Percentiles rank a stretch among this genome's conserved stretches.
Evolutionary conservation across 2,888 invertebrate genomes (phyloP).

Genomic region (Melinopterus prodromus): DNA sequence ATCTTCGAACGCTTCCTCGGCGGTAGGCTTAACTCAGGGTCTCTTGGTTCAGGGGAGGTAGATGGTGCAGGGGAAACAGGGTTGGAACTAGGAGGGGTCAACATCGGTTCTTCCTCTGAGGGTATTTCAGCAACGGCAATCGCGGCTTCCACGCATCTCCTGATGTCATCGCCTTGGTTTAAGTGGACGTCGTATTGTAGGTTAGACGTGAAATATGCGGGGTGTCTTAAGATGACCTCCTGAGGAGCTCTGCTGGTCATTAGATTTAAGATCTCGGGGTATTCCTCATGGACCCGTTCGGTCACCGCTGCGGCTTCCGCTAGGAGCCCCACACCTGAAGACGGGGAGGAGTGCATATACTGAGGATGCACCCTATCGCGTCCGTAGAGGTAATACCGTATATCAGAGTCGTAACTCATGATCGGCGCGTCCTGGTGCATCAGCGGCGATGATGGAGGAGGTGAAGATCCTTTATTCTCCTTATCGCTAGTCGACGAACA

Average conservation of each 20-base stretch:
- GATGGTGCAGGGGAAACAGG: slow-evolving; percentile 63
- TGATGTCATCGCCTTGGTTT: slow-evolving; percentile 64
- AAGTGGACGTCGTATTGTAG: slow-evolving; percentile 55
- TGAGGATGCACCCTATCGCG: slow-evolving; percentile 50
- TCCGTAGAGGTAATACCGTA: slow-evolving; percentile 54
- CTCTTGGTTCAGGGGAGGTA: slow-evolving; percentile 52
- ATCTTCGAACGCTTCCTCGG: slow-evolving; percentile 81
- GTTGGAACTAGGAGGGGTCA: slow-evolving; percentile 69
- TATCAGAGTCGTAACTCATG: slow-evolving; percentile 54
- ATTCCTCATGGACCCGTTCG: slow-evolving; percentile 56
- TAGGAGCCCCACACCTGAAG: slow-evolving; percentile 57
- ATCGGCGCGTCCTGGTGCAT: slow-evolving; percentile 45
- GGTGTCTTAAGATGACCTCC: slow-evolving; percentile 46
- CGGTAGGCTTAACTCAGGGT: slow-evolving; percentile 73
- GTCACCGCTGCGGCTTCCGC: slow-evolving; percentile 60
- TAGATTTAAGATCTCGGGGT: slow-evolving; percentile 52
- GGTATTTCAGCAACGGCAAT: slow-evolving; percentile 66
- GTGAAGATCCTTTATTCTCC: slow-evolving; percentile 60
- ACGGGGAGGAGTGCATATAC: slow-evolving; percentile 36
- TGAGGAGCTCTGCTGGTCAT: slow-evolving; percentile 51
- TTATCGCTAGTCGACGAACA: slow-evolving; percentile 61
- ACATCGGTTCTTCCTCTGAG: slow-evolving; percentile 62
- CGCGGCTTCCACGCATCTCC: slow-evolving; percentile 71
- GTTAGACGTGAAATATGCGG: slow-evolving; percentile 53
- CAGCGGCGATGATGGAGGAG: slow-evolving; percentile 41